A percentile compares a stretch with the other conserved stretches of the same genome.
Conservation (phyloP, 1,140 invertebrate genomes). For the Melanaphis sacchari region DNA sequence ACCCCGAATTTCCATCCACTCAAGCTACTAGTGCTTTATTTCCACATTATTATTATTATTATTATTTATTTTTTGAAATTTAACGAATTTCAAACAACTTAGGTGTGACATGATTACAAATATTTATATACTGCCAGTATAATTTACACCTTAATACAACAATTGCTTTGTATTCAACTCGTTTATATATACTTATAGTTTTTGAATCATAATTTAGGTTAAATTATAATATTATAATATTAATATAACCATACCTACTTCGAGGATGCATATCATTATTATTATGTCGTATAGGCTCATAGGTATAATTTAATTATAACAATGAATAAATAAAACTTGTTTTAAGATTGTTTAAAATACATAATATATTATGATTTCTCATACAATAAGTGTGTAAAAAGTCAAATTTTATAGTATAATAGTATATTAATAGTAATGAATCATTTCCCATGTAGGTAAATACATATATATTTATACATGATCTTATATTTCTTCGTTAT, state of each 20-base stretch:
- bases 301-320: background rate
- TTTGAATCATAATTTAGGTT: background rate
- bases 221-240: slow-evolving; percentile 8
- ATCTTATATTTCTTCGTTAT: background rate
- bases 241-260: background rate
- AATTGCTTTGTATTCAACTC: background rate
- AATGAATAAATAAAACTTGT: background rate
- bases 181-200: background rate
- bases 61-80: background rate
- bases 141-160: background rate
- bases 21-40: background rate
- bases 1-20: background rate
- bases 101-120: background rate
- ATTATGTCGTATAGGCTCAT: background rate
- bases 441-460: background rate
- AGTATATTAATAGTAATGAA: background rate
- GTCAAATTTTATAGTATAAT: background rate
- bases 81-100: background rate
- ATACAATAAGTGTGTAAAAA: background rate
- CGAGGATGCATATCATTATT: background rate
- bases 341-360: background rate
- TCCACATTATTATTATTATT: background rate
- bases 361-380: background rate
- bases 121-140: background rate
- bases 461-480: background rate